A percentile compares a stretch with the other conserved stretches of the same genome.
Evolutionary conservation across 2,797 vertebrate genomes (phyloP).

Genomic region (Sebastes alutus): DNA sequence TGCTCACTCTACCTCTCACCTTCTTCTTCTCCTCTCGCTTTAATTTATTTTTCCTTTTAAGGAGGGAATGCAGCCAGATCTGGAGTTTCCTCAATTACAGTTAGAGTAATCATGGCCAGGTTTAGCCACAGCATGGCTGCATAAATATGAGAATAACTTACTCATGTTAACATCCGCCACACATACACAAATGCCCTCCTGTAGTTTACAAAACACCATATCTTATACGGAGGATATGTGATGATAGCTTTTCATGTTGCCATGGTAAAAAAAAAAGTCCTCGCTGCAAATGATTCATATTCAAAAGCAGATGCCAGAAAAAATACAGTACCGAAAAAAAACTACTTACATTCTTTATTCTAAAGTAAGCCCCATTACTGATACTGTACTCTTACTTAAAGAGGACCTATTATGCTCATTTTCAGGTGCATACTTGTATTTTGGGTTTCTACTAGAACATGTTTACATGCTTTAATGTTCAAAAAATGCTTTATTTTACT

Average conservation of each 20-base stretch:
- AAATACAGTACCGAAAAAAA: background rate
- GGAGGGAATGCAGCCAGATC: conserved; percentile 28
- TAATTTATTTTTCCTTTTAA: conserved; percentile 61
- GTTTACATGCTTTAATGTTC: too few relatives aligned
- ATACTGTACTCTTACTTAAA: background rate
- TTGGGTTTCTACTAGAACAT: too few relatives aligned
- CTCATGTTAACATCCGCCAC: background rate
- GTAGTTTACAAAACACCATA: conserved; percentile 22
- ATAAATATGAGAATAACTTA: conserved; percentile 65
- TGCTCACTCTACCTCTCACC: conserved; percentile 26
- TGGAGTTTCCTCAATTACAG: conserved; percentile 67
- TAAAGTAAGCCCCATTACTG: background rate
- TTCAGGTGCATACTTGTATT: too few relatives aligned
- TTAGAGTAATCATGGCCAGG: conserved; percentile 32
- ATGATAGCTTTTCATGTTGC: conserved; percentile 20
- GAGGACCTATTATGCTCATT: too few relatives aligned
- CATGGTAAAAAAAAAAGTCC: background rate
- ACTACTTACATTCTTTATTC: background rate
- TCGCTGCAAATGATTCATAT: background rate
- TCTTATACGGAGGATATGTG: conserved; percentile 15
- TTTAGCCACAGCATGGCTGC: background rate
- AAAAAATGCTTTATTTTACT: too few relatives aligned
- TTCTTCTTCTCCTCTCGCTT: conserved; percentile 42
- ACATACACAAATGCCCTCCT: conserved; percentile 5
- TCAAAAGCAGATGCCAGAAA: background rate